Percentiles rank a stretch among this genome's conserved stretches.
phyloP scores from a whole-genome alignment of 2,888 invertebrate species.

The Ormyrus nitidulus region DNA sequence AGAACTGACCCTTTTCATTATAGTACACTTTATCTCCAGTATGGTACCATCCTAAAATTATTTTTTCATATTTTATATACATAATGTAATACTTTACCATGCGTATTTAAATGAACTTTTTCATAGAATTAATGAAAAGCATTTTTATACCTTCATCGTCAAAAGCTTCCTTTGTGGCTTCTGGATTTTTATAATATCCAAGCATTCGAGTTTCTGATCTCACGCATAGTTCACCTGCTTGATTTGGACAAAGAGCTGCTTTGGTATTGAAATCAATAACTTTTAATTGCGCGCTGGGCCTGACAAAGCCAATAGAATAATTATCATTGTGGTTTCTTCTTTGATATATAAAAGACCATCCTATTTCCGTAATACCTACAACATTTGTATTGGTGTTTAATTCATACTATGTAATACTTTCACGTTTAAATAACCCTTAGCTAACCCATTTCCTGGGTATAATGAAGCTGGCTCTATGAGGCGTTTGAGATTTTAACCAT shows the following conservation, averaged over 20 bases:
- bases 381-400: no score
- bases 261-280: slow-evolving; percentile 60
- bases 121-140: no score
- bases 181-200: slow-evolving; percentile 77
- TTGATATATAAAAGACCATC: slow-evolving; percentile 57
- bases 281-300: slow-evolving; percentile 61
- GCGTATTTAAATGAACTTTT: no score
- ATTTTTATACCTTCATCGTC: slow-evolving; percentile 74
- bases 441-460: no score
- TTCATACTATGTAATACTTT: background rate
- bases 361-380: slow-evolving; percentile 67
- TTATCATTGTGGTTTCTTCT: slow-evolving; percentile 19
- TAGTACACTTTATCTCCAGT: slow-evolving; percentile 67
- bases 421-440: no score
- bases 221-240: slow-evolving; percentile 61
- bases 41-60: slow-evolving; percentile 63
- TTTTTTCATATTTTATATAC: no score
- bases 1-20: slow-evolving; percentile 65
- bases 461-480: no score
- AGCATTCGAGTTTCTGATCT: slow-evolving; percentile 72
- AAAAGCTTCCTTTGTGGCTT: slow-evolving; percentile 77
- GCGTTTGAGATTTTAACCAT: no score
- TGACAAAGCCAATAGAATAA: slow-evolving; percentile 64
- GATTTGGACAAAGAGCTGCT: slow-evolving; percentile 61
- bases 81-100: no score